Percentiles rank a stretch among this genome's conserved stretches.
These are phyloP conservation scores for Stenchaetothrips biformis DNA, from an alignment of 2,888 invertebrate genomes.

Conservation along the genomic window DNA sequence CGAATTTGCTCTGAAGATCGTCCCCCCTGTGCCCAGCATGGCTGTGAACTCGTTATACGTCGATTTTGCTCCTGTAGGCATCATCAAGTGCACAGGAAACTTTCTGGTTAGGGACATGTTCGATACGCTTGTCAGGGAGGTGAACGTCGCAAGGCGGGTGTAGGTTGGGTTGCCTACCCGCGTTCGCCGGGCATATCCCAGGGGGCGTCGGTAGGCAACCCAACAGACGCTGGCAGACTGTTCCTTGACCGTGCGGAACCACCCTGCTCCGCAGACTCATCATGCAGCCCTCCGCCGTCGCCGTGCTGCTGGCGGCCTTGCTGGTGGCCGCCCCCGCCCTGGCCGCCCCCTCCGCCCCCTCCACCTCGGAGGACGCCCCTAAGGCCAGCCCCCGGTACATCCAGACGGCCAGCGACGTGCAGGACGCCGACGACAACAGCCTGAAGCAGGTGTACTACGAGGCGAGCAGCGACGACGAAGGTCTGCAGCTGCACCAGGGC, in stretches of 20 bases:
- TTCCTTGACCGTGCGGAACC: too few species aligned
- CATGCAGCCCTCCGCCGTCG: not conserved
- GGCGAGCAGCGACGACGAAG: not conserved
- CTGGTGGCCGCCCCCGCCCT: not conserved
- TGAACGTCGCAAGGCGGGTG: too few species aligned
- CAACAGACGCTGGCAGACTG: not conserved
- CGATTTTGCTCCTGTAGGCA: too few species aligned
- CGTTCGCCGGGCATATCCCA: not conserved
- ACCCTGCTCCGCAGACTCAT: not conserved
- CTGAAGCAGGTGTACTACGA: slow-evolving; percentile 22
- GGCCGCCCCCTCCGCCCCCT: not conserved
- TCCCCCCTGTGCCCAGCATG: too few species aligned
- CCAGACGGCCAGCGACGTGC: not conserved
- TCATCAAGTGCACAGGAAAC: too few species aligned
- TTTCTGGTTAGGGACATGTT: not conserved
- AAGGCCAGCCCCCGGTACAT: slow-evolving; percentile 9
- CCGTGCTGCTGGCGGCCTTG: not conserved
- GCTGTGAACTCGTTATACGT: too few species aligned
- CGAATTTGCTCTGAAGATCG: too few species aligned
- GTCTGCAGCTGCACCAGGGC: not conserved
- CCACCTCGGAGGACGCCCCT: not conserved
- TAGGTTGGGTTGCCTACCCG: too few species aligned
- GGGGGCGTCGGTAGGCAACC: too few species aligned
- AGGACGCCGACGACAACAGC: not conserved
- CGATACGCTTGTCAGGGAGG: too few species aligned